Evolutionary conservation across 2,888 invertebrate genomes (phyloP).

Genomic region (Gonocerus acuteangulatus): DNA sequence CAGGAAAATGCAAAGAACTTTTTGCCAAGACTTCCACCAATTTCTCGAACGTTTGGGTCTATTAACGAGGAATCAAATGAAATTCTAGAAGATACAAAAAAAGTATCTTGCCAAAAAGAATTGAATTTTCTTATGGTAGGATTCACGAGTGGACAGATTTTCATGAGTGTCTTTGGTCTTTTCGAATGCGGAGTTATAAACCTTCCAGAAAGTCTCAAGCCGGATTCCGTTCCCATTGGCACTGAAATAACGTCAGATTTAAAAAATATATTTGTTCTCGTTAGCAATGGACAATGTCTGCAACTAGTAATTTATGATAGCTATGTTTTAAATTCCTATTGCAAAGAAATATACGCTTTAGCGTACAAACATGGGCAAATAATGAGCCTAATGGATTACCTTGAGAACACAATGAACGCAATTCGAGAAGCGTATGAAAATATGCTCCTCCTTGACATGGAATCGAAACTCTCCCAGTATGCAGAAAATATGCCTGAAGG

Average conservation of each 20-base stretch:
- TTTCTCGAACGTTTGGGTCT: constrained; percentile 44
- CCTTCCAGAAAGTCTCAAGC: constrained; percentile 51
- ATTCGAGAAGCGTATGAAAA: constrained; percentile 91
- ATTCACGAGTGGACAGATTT: constrained; percentile 62
- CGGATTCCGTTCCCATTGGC: constrained; percentile 53
- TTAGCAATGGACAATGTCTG: constrained; percentile 48
- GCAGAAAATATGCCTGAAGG: constrained; percentile 63
- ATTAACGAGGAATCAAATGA: constrained; percentile 46
- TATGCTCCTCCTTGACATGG: constrained; percentile 79
- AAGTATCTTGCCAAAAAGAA: constrained; percentile 52
- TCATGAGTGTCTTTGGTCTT: constrained; percentile 75
- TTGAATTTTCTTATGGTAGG: constrained; percentile 74
- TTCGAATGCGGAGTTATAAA: constrained; percentile 68
- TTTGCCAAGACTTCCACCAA: constrained; percentile 48
- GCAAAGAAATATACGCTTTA: constrained; percentile 61
- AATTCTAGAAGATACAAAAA: constrained; percentile 52
- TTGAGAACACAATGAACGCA: constrained; percentile 69
- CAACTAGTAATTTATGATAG: constrained; percentile 51
- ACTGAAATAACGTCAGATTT: constrained; percentile 64
- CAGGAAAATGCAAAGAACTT: constrained; percentile 42
- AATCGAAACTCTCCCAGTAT: constrained; percentile 82
- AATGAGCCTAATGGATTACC: constrained; percentile 55
- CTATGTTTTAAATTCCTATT: constrained; percentile 56
- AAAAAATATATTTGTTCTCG: constrained; percentile 58
- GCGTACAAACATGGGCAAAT: constrained; percentile 69